Evolutionary conservation across 1,140 invertebrate species (phyloP), one percentile per base, ranked within the genome.

Genomic region (Cherax quadricarinatus): DNA sequence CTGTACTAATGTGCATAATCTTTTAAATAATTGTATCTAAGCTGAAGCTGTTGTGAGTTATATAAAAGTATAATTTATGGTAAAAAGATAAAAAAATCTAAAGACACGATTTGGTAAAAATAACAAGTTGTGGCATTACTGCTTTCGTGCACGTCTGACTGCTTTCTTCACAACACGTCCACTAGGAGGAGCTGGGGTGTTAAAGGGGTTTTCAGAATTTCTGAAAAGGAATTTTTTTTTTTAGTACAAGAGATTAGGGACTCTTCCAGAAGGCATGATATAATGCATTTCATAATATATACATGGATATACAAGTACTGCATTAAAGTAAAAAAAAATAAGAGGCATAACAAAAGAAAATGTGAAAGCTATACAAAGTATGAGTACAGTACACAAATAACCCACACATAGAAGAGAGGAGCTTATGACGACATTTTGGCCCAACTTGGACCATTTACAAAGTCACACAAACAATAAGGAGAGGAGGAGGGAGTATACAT

Each of bases 141-240:
- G 24, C 62, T 73, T 93, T 21, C 84, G 78, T 70, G 73, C 66
- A 18, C 93, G 85, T 49, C 93, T 87, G 49, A 88, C 51, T 73
- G 93, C 93, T 78, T 86, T 91, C 86, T 93, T 93, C 70, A 93
- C 60, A n/a, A 89, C 79, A 51, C 93, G 91, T 60, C 90, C 91
- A 86, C 89, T 89, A 48, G 91, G 91, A 75, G 93, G 86, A 14
- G 73, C 60, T 51, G 85, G 92, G 48, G 60, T 30, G 51, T 57
- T 86, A 57, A 93, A 92, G 48, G 91, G 91, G 73, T 93, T 92
- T 0, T 88, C 91, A 7, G 41, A 9, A 73, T 57, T 62, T 30
- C 79, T 62, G 83, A 53, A 82, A 89, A 30, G 66, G 85, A 18
- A 81, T n/a, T n/a, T n/a, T n/a, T n/a, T n/a, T n/a, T n/a, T n/a